Base-by-base conservation (phyloP, 2,113 vertebrate species). In the Mirounga angustirostris region DNA sequence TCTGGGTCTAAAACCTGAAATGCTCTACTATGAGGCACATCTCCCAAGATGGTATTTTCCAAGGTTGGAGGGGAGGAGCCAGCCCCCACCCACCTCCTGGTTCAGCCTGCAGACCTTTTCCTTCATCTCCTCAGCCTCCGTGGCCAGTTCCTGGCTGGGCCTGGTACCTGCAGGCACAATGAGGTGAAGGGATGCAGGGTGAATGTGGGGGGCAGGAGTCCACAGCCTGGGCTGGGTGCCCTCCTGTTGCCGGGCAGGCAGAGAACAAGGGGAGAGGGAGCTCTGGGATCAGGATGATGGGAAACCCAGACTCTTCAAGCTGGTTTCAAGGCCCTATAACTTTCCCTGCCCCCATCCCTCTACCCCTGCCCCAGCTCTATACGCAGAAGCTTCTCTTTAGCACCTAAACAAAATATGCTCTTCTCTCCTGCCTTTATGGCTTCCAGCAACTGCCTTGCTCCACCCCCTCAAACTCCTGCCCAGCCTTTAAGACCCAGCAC, bases 111-210 rank as follows among this genome's bases (percentile, higher is more conserved):
- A 98, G 97, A 99, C 98, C 96, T 98, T 99, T 92, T 99, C 99
- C 98, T 99, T 99, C 56, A 99, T 99, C 97, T 99, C 99, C 92
- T 99, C 99, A 0, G 99, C 99, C 91, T 99, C 99, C 13, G 98
- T 85, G 11, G 98, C 98, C 94, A 99, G 97, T 56, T 98, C 98
- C 13, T 46, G 98, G 78, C 99, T 98, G 21, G 7, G 1, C 93
- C 93, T 4, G 89, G 79, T 86, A 76, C 98, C 98, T 99, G 95
- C 26, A 0, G 69, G 46, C 46, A 91, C 86, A 92, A 83, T 5
- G 5, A 40, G 61, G 56, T 21, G 40, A 86, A 61, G 63, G 81
- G 36, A 46, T 28, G 43, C 14, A 67, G 71, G 63, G 43, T 92
- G 65, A 95, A 58, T 63, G n/a, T 18, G 28, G 13, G 30, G 36